Evolutionary conservation across 2,797 vertebrate species (phyloP), one percentile per base, ranked within the genome.

Genomic region (Gymnothorax reevesii): DNA sequence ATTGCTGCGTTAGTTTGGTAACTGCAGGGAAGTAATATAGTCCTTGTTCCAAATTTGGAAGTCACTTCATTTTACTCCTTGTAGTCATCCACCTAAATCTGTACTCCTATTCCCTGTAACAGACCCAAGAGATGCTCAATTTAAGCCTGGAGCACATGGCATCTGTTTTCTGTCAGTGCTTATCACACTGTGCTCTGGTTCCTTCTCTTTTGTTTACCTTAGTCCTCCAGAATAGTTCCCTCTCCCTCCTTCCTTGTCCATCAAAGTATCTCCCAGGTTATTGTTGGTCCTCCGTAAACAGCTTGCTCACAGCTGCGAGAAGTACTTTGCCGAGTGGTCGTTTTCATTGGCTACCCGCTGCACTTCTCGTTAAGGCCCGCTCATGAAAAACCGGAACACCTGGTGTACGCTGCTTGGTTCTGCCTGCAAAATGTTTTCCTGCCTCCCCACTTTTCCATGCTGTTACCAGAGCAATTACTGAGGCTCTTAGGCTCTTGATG

Each of bases 71-170:
- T 42, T 42, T 42, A 42, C 33, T 42, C 33, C 33, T 42, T 42
- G 33, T 42, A 42, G 33, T 42, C 33, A 42, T 42, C 33, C 33
- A 42, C 33, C 33, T 42, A 42, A 42, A 42, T 42, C 33, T 42
- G 33, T 42, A 42, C 1, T 42, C 33, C 33, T 42, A 42, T 42
- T 42, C 33, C 33, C 33, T 42, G 33, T 42, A 42, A 42, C 33
- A 42, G 33, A 42, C 33, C 33, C 33, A 42, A 42, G 75, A 20
- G 17, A 8, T 79, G 33, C 17, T 13, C 75, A 54, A 2, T 42
- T 79, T 79, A 20, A 79, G 75, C 52, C 77, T 80, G n/a, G n/a
- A 80, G 52, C 77, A 80, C 52, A 55, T 8, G 52, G 77, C 55
- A 17, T 12, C 54, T 69, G 64, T 22, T 1, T 69, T 69, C 64